These are phyloP conservation scores for Plutella xylostella DNA, from an alignment of 2,888 invertebrate species.

Conservation along the genomic window DNA sequence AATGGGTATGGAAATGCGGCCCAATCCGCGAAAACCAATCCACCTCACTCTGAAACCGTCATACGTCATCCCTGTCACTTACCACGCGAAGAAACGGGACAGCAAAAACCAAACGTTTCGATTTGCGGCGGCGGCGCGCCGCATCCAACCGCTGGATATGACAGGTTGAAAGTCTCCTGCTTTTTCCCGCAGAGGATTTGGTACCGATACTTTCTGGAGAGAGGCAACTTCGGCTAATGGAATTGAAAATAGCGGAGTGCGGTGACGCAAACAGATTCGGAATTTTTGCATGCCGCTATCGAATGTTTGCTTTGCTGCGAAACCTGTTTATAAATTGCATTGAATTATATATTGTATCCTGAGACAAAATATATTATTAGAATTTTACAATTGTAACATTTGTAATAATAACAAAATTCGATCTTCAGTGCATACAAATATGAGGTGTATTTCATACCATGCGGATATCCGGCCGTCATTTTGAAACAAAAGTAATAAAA, in stretches of 20 bases:
- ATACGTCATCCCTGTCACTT: background rate
- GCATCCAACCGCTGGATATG: slow-evolving; percentile 25
- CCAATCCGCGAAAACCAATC: background rate
- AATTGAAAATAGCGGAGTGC: slow-evolving; percentile 9
- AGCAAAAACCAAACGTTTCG: too few species aligned
- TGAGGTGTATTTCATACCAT: too few species aligned
- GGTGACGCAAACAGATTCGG: background rate
- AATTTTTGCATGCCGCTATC: background rate
- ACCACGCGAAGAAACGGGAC: too few species aligned
- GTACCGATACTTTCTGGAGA: slow-evolving; percentile 9
- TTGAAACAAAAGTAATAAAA: too few species aligned
- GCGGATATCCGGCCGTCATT: too few species aligned
- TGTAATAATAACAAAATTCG: too few species aligned
- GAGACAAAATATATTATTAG: too few species aligned
- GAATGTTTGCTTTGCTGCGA: too few species aligned
- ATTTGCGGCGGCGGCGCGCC: background rate
- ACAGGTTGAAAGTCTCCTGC: slow-evolving; percentile 29
- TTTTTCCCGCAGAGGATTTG: slow-evolving; percentile 21
- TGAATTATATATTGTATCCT: too few species aligned
- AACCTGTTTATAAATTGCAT: too few species aligned
- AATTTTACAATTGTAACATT: too few species aligned
- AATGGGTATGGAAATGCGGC: background rate
- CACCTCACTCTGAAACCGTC: background rate
- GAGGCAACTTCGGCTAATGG: slow-evolving; percentile 2
- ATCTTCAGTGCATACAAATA: too few species aligned